These are phyloP conservation scores for Philotrypesis tridentata DNA, from an alignment of 1,140 invertebrate genomes.

Conservation along the genomic window DNA sequence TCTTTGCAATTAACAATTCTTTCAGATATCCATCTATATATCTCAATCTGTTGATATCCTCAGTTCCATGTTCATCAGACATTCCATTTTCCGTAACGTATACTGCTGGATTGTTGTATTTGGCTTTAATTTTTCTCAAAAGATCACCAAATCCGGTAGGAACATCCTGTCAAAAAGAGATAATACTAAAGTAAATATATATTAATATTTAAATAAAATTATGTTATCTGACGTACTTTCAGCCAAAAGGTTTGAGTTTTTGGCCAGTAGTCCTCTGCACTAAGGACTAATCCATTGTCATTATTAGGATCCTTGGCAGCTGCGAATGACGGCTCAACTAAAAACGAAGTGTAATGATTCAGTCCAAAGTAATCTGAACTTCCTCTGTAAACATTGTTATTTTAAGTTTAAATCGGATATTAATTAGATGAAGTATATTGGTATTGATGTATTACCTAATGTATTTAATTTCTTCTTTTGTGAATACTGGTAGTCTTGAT, in stretches of 20 bases:
- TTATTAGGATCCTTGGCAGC: constrained; percentile 39
- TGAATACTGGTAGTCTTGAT: constrained; percentile 71
- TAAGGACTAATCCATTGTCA: constrained; percentile 56
- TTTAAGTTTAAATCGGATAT: neutral
- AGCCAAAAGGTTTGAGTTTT: constrained; percentile 66
- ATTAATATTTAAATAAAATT: too few relatives aligned
- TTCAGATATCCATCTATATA: too few relatives aligned
- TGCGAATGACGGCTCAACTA: constrained; percentile 26
- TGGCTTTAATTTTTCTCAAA: constrained; percentile 80
- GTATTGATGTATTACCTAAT: constrained; percentile 56
- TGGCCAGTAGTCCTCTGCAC: constrained; percentile 59
- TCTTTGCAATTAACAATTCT: too few relatives aligned
- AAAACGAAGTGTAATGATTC: neutral
- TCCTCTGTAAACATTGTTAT: neutral
- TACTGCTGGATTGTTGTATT: constrained; percentile 81
- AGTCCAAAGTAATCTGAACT: neutral
- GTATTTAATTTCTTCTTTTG: constrained; percentile 68
- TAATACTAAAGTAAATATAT: neutral
- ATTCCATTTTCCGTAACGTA: constrained; percentile 82
- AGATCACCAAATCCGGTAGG: constrained; percentile 81
- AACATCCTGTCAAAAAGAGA: constrained; percentile 60
- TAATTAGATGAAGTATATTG: neutral
- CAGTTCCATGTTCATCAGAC: constrained; percentile 54
- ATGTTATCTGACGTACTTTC: too few relatives aligned
- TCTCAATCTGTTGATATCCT: constrained; percentile 53